Percentiles rank a stretch among this genome's conserved stretches.
Conservation (phyloP, 2,888 invertebrate species). For the Ischnura elegans region DNA sequence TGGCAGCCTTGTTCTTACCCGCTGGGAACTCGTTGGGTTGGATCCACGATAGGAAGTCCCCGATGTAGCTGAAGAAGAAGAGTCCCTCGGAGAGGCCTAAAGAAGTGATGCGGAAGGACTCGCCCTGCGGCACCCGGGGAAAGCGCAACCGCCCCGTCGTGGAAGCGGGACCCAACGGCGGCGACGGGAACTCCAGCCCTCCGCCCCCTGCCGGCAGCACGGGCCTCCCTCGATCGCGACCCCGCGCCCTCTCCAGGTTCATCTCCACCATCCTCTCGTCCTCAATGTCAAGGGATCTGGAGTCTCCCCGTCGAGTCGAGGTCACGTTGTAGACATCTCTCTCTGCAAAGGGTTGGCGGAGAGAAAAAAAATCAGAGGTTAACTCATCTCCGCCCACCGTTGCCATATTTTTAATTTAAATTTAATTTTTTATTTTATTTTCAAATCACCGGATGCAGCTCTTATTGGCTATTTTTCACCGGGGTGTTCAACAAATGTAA, state of each 20-base stretch:
- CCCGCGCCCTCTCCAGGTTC: background rate
- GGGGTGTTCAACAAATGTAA: no score
- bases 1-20: no score
- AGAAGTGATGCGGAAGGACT: conserved; percentile 77
- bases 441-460: no score
- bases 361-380: no score
- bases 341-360: background rate
- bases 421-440: no score
- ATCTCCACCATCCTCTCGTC: conserved; percentile 10
- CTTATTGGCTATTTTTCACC: no score
- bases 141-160: conserved; percentile 73
- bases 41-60: conserved; percentile 82
- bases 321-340: background rate
- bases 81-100: conserved; percentile 82
- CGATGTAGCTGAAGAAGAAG: conserved; percentile 83
- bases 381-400: no score
- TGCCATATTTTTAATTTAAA: no score
- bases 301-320: background rate
- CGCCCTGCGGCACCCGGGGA: conserved; percentile 76
- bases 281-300: background rate
- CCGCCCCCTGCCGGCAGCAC: background rate
- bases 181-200: background rate
- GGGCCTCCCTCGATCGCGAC: background rate
- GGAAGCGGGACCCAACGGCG: background rate
- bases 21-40: conserved; percentile 84